These are phyloP conservation scores for Polyommatus icarus DNA, from an alignment of 2,888 invertebrate species.

Conservation along the genomic window DNA sequence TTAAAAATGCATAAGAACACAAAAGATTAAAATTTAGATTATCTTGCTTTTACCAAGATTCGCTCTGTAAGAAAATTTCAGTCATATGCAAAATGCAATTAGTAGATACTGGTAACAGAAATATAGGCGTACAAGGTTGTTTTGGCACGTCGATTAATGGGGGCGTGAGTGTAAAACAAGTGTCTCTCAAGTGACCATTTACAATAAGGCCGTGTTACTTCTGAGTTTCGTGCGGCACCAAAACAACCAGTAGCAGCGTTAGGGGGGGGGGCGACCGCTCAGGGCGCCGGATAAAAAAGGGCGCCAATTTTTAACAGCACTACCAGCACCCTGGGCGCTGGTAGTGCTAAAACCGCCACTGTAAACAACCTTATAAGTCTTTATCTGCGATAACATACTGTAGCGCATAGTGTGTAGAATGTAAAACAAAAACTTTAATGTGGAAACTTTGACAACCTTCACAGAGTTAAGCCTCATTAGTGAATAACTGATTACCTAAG, in stretches of 20 bases:
- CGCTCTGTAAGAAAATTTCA: not conserved
- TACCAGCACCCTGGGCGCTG: too few relatives aligned
- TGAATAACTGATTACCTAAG: constrained; percentile 5
- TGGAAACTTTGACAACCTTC: constrained; percentile 12
- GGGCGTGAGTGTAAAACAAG: not conserved
- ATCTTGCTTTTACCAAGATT: not conserved
- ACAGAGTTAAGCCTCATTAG: constrained; percentile 1
- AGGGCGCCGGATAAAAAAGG: too few relatives aligned
- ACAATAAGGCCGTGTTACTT: not conserved
- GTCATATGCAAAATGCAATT: not conserved
- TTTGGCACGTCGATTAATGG: not conserved
- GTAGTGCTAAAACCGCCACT: too few relatives aligned
- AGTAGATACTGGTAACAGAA: not conserved
- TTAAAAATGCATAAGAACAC: not conserved
- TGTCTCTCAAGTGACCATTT: not conserved
- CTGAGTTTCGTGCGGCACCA: too few relatives aligned
- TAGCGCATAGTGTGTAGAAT: not conserved
- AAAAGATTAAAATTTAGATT: not conserved
- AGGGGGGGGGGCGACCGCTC: too few relatives aligned
- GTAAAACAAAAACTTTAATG: not conserved
- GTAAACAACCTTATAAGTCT: not conserved
- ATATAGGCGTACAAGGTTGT: not conserved
- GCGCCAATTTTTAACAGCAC: too few relatives aligned
- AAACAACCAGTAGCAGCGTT: too few relatives aligned
- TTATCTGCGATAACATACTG: not conserved